Conservation (phyloP, 2,113 vertebrate species). For the Phalacrocorax carbo region DNA sequence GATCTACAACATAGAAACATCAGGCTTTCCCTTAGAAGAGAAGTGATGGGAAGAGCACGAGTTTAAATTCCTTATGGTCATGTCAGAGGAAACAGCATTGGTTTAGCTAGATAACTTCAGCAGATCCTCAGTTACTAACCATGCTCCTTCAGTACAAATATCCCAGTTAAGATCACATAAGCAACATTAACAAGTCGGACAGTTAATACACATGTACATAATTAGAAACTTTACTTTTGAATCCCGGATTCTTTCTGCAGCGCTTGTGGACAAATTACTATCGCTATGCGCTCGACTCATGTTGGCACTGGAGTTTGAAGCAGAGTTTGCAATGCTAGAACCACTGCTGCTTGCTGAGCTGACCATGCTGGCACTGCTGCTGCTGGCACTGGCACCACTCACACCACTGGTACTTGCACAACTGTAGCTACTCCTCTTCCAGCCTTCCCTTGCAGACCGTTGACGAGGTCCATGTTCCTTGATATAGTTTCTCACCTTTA, state of each 20-base stretch:
- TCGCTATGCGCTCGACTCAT: slow-evolving; percentile 97
- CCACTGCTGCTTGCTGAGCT: slow-evolving; percentile 92
- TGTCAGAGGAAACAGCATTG: neutral
- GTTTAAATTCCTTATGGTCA: neutral
- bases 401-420: slow-evolving; percentile 88
- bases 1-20: neutral
- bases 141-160: neutral
- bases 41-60: neutral
- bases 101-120: neutral
- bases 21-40: neutral
- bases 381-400: slow-evolving; percentile 86
- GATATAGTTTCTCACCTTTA: slow-evolving; percentile 94
- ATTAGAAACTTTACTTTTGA: slow-evolving; percentile 86
- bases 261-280: slow-evolving; percentile 90
- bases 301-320: slow-evolving; percentile 90
- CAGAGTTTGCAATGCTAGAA: slow-evolving; percentile 82
- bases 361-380: slow-evolving; percentile 89
- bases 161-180: neutral
- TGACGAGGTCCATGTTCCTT: slow-evolving; percentile 90
- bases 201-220: neutral
- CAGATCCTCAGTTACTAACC: neutral
- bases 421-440: slow-evolving; percentile 92
- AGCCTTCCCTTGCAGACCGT: slow-evolving; percentile 85
- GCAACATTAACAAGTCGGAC: neutral
- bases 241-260: slow-evolving; percentile 95